These are phyloP conservation scores for Pristiophorus japonicus DNA, from an alignment of 2,113 vertebrate species.

Conservation along the genomic window DNA sequence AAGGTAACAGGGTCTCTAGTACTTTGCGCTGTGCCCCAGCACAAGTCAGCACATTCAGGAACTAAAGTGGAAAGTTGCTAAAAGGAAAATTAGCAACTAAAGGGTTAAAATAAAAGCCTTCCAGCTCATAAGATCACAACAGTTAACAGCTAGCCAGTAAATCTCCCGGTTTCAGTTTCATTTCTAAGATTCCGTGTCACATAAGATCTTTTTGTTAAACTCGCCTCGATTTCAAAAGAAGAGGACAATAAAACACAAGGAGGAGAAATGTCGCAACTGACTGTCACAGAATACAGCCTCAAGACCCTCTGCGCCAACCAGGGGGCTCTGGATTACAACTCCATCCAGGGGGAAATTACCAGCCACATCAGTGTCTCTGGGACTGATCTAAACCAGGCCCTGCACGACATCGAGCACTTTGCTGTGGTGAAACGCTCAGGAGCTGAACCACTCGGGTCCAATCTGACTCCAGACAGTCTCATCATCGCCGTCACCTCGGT, in stretches of 20 bases:
- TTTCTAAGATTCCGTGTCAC: background rate
- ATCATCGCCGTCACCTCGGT: constrained; percentile 56
- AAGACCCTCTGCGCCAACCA: background rate
- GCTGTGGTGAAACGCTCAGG: constrained; percentile 42
- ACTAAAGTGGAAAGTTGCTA: background rate
- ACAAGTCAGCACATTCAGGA: background rate
- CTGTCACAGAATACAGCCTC: background rate
- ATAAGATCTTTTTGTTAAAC: background rate
- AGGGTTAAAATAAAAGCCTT: background rate
- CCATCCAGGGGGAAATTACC: background rate
- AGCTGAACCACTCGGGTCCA: constrained; percentile 31
- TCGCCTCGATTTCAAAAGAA: background rate
- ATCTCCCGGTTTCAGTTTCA: background rate
- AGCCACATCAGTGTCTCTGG: background rate
- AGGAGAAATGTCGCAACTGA: background rate
- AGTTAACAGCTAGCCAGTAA: background rate
- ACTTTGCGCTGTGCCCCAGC: background rate
- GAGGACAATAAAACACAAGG: background rate
- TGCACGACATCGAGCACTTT: constrained; percentile 49
- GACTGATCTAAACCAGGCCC: background rate
- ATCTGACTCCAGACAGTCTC: constrained; percentile 34
- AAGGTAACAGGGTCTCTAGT: background rate
- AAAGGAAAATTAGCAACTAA: background rate
- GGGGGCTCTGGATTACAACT: background rate
- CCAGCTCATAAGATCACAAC: no score